These are phyloP conservation scores for Paratilapia polleni DNA, from an alignment of 2,113 vertebrate species.

Conservation along the genomic window DNA sequence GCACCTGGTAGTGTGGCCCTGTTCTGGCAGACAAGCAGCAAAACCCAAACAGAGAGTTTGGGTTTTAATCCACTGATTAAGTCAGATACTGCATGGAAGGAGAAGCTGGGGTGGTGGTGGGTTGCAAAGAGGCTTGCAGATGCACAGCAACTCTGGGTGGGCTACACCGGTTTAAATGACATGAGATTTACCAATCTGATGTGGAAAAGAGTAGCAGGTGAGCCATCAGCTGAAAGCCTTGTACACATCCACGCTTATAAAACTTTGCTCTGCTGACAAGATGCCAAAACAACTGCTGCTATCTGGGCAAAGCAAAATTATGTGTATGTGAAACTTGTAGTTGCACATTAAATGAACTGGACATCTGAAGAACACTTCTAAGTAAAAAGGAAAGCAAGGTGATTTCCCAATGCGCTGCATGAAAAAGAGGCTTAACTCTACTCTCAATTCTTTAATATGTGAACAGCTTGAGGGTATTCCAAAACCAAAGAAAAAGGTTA, in stretches of 20 bases:
- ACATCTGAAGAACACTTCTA: neutral
- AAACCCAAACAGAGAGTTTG: fast-evolving
- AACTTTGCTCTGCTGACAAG: too few species aligned
- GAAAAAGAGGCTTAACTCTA: neutral
- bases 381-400: fast-evolving
- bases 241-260: too few species aligned
- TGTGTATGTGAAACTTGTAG: too few species aligned
- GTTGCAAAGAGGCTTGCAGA: neutral
- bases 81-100: neutral
- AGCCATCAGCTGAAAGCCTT: too few species aligned
- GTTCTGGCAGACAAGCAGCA: neutral
- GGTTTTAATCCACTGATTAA: too few species aligned
- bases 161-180: too few species aligned
- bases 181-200: neutral
- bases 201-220: too few species aligned
- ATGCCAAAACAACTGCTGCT: too few species aligned
- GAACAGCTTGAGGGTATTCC: neutral
- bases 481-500: neutral
- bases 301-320: too few species aligned
- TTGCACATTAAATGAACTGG: too few species aligned
- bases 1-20: too few species aligned
- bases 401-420: neutral
- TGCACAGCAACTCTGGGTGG: neutral
- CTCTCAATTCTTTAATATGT: neutral
- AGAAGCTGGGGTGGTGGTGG: neutral